Conservation (phyloP, 2,888 invertebrate genomes). For the Eudasyphora cyanicolor region DNA sequence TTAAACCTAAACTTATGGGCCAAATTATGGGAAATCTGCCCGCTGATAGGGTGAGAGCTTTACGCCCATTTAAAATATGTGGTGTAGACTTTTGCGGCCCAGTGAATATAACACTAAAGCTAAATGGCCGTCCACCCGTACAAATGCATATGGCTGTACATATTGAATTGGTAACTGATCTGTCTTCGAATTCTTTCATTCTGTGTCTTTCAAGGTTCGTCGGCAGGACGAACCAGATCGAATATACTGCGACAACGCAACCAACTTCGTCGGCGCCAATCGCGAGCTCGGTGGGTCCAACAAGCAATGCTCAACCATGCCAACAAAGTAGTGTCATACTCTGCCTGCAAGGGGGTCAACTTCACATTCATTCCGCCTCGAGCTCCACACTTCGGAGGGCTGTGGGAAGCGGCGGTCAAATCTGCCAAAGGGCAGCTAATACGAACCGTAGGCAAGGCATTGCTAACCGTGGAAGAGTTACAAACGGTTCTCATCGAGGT, state of each 20-base stretch:
- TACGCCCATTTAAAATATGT: too few species aligned
- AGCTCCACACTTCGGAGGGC: too few species aligned
- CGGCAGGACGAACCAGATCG: neutral
- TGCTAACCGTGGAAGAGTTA: too few species aligned
- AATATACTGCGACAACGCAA: too few species aligned
- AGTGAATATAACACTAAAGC: too few species aligned
- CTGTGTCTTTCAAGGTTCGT: constrained; percentile 27
- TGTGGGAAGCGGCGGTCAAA: too few species aligned
- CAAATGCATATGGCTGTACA: constrained; percentile 32
- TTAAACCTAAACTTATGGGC: constrained; percentile 46
- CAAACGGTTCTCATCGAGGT: too few species aligned
- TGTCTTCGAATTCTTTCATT: neutral
- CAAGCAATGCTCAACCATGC: neutral
- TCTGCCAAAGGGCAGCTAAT: constrained; percentile 41
- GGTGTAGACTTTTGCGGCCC: too few species aligned
- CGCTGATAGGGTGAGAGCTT: constrained; percentile 44
- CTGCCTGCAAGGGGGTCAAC: constrained; percentile 49
- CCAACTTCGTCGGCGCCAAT: constrained; percentile 26
- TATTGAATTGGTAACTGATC: neutral
- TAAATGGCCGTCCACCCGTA: too few species aligned
- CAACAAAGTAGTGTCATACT: neutral
- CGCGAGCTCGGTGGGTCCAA: constrained; percentile 14
- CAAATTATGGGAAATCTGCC: constrained; percentile 56
- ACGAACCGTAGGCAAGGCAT: constrained; percentile 10
- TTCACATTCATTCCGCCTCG: too few species aligned